Conservation (phyloP, 2,797 vertebrate genomes). For the Sebastes taczanowskii region DNA sequence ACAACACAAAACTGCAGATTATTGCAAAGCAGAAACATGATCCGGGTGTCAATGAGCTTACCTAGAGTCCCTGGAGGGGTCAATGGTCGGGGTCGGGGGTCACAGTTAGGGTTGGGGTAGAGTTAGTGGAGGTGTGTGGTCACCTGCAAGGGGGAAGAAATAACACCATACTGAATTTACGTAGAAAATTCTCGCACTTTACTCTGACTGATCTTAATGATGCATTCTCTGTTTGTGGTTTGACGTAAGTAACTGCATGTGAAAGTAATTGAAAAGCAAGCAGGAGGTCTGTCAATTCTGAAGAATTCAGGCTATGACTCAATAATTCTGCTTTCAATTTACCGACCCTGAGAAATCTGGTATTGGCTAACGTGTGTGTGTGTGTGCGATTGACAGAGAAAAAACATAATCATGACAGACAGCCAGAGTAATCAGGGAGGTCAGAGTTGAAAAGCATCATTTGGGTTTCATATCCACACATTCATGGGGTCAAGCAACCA, state of each 20-base stretch:
- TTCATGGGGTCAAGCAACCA: not conserved
- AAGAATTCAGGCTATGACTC: not conserved
- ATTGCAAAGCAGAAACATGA: constrained; percentile 14
- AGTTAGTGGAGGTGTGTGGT: not conserved
- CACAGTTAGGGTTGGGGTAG: not conserved
- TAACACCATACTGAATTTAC: not conserved
- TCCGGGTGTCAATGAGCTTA: not conserved
- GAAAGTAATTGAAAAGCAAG: constrained; percentile 3
- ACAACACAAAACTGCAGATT: not conserved
- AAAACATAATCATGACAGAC: constrained; percentile 29
- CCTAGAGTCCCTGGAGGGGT: not conserved
- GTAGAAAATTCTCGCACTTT: not conserved
- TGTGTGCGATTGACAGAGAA: not conserved
- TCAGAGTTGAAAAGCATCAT: constrained; percentile 26
- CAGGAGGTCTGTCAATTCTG: not conserved
- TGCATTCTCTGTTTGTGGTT: not conserved
- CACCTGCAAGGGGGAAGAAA: constrained; percentile 6
- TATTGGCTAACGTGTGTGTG: not conserved
- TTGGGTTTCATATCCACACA: constrained; percentile 19
- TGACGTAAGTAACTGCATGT: not conserved
- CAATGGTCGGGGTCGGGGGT: constrained; percentile 1
- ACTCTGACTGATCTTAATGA: not conserved
- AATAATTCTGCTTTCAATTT: constrained; percentile 41
- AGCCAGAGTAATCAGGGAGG: constrained; percentile 8
- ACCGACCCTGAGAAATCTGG: constrained; percentile 16